Evolutionary conservation across 2,113 vertebrate genomes (phyloP).

Genomic region (Genyomyrus donnyi): DNA sequence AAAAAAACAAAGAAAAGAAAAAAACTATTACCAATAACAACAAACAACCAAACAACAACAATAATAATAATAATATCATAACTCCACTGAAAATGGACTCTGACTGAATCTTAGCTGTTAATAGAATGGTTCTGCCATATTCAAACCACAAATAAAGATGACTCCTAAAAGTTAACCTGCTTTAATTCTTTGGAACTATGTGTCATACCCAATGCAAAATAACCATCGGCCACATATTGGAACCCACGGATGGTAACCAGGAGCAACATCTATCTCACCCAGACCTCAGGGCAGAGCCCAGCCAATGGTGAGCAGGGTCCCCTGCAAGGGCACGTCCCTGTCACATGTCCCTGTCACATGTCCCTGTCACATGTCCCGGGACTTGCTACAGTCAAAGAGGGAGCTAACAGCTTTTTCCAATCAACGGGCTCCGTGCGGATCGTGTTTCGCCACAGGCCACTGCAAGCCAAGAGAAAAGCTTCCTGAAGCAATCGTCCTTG

Average conservation of each 20-base stretch:
- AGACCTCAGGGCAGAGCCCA: conserved; percentile 15
- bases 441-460: neutral
- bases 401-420: conserved; percentile 2
- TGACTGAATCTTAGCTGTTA: neutral
- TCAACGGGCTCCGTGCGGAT: neutral
- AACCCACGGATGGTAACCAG: neutral
- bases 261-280: neutral
- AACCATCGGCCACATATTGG: neutral
- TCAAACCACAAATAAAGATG: neutral
- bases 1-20: too few species aligned
- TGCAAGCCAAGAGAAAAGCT: neutral
- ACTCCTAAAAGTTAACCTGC: neutral
- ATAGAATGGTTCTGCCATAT: neutral
- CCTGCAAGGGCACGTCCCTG: neutral
- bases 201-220: neutral
- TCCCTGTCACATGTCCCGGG: neutral
- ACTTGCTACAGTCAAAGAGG: neutral
- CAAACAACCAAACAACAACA: neutral
- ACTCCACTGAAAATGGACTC: neutral
- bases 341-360: neutral
- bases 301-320: neutral
- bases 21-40: neutral
- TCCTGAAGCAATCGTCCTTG: neutral
- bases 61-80: neutral
- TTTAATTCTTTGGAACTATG: neutral